A percentile compares a stretch with the other conserved stretches of the same genome.
These are phyloP conservation scores for Amaurobius ferox DNA, from an alignment of 2,888 invertebrate species.

Conservation along the genomic window DNA sequence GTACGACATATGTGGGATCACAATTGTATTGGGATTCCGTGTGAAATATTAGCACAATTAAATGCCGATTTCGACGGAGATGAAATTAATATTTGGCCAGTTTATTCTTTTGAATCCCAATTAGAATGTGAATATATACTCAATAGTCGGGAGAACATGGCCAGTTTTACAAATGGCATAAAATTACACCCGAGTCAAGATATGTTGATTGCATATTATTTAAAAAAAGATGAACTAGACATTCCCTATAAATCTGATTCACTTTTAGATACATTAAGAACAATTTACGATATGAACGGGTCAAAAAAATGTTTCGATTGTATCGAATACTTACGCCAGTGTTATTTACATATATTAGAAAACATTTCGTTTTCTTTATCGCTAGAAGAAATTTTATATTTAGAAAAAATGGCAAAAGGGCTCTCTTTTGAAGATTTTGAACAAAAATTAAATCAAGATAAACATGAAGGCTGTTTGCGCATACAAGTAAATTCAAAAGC, in stretches of 20 bases:
- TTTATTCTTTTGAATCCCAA: constrained; percentile 10
- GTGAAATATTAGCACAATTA: constrained; percentile 16
- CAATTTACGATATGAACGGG: constrained; percentile 28
- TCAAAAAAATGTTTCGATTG: background rate
- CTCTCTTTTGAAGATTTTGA: background rate
- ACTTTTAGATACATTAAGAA: constrained; percentile 1
- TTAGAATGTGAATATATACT: constrained; percentile 25
- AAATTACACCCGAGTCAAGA: constrained; percentile 36
- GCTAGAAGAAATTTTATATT: constrained; percentile 6
- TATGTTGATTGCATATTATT: constrained; percentile 12
- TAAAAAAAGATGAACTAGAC: background rate
- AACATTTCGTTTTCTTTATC: constrained; percentile 8
- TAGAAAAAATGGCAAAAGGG: background rate
- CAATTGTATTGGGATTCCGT: constrained; percentile 24
- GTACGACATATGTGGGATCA: background rate
- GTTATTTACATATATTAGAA: constrained; percentile 6
- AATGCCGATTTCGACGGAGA: constrained; percentile 49
- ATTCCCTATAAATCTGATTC: constrained; percentile 16
- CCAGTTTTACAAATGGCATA: constrained; percentile 2
- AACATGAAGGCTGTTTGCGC: background rate
- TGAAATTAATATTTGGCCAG: constrained; percentile 22
- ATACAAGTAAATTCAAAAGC: background rate
- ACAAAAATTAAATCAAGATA: background rate
- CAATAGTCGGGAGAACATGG: background rate
- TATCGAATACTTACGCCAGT: constrained; percentile 10